Conservation (phyloP, 2,797 vertebrate genomes). For the Mormyrops boulengeri region DNA sequence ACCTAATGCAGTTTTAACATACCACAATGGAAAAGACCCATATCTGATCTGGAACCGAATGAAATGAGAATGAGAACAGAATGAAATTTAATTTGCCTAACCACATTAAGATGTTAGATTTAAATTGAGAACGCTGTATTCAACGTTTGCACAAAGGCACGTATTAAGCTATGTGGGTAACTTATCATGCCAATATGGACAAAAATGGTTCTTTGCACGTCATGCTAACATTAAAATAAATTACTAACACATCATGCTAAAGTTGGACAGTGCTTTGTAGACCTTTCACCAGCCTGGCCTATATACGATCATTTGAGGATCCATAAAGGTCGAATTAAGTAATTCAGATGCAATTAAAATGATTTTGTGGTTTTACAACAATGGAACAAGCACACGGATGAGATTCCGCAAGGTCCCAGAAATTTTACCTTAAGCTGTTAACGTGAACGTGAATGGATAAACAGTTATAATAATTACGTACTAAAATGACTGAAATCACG, state of each 20-base stretch:
- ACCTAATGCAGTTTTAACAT: background rate
- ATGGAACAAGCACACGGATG: background rate
- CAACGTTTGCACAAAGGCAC: background rate
- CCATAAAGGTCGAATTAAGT: background rate
- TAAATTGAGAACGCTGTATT: background rate
- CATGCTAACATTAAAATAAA: background rate
- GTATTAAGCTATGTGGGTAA: background rate
- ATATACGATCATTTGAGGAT: background rate
- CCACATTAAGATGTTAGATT: background rate
- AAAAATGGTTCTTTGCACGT: background rate
- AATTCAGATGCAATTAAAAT: background rate
- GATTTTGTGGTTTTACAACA: background rate
- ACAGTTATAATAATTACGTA: background rate
- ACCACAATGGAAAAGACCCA: background rate
- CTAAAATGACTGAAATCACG: background rate
- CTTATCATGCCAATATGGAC: background rate
- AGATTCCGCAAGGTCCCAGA: background rate
- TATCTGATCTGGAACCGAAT: background rate
- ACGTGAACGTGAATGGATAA: background rate
- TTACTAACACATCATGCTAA: background rate
- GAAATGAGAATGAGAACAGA: background rate
- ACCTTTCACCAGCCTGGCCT: background rate
- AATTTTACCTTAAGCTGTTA: background rate
- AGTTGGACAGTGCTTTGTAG: background rate
- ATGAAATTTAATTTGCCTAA: constrained; percentile 1